Evolutionary conservation across 2,888 invertebrate species (phyloP).

Genomic region (Gymnosoma rotundatum): DNA sequence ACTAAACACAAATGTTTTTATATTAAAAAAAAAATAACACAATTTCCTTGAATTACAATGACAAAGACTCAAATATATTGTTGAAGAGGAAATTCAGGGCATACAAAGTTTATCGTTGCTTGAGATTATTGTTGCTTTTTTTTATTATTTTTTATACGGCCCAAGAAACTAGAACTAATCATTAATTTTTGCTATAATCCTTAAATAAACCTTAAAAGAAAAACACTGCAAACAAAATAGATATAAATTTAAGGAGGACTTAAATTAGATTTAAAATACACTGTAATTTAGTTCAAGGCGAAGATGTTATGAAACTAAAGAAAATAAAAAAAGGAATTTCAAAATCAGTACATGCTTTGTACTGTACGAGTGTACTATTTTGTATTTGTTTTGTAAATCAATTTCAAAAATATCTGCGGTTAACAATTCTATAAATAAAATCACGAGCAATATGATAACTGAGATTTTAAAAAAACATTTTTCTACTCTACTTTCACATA

Average conservation of each 20-base stretch:
- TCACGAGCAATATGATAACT: too few relatives aligned
- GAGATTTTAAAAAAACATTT: too few relatives aligned
- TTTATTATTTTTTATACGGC: too few relatives aligned
- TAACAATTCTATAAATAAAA: too few relatives aligned
- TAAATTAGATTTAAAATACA: neutral
- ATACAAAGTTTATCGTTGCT: neutral
- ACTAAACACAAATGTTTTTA: slow-evolving; percentile 22
- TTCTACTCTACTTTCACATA: too few relatives aligned
- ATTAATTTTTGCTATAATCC: neutral
- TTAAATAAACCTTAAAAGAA: neutral
- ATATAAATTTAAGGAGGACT: too few relatives aligned
- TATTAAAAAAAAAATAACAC: neutral
- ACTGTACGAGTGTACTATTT: too few relatives aligned
- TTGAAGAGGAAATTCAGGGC: neutral
- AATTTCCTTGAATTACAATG: slow-evolving; percentile 21
- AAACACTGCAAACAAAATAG: neutral
- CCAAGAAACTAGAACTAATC: neutral
- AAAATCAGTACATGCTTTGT: too few relatives aligned
- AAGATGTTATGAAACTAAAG: neutral
- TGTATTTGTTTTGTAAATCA: too few relatives aligned
- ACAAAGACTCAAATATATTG: neutral
- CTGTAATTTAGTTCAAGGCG: slow-evolving; percentile 26
- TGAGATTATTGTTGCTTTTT: neutral
- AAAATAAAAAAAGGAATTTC: too few relatives aligned
- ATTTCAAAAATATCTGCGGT: too few relatives aligned